Evolutionary conservation across 64 coral and sea anemone genomes (phyloP).

Genomic region (Exaiptasia diaphana): DNA sequence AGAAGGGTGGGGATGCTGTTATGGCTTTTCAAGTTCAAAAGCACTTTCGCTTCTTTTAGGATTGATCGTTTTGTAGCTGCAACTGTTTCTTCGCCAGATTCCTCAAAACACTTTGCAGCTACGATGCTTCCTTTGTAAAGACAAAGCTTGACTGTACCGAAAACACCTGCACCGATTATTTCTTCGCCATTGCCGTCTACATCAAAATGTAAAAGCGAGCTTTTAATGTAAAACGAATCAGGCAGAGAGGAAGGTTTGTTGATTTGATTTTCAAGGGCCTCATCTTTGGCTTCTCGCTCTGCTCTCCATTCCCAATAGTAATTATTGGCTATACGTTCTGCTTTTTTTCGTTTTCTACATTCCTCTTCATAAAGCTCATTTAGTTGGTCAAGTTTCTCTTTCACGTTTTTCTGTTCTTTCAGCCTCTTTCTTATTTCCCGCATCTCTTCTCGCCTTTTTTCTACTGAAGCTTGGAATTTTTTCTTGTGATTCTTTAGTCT

Average conservation of each 20-base stretch:
- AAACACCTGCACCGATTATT: background rate
- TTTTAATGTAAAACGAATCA: background rate
- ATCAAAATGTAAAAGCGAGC: background rate
- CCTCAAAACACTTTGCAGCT: background rate
- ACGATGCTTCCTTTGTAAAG: background rate
- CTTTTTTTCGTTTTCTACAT: background rate
- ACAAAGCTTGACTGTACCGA: background rate
- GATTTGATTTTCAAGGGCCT: background rate
- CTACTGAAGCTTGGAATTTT: too few relatives aligned
- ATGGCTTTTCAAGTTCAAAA: background rate
- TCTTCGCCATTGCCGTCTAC: background rate
- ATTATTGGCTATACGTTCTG: background rate
- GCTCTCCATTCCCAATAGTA: background rate
- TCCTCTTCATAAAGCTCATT: too few relatives aligned
- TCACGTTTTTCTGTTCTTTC: too few relatives aligned
- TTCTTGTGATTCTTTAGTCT: too few relatives aligned
- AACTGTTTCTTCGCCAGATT: too few relatives aligned
- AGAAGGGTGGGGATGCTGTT: background rate
- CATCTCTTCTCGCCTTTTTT: too few relatives aligned
- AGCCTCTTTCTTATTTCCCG: too few relatives aligned
- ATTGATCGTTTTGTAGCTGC: too few relatives aligned
- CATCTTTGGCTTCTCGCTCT: background rate
- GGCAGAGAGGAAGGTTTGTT: background rate
- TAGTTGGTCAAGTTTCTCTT: too few relatives aligned
- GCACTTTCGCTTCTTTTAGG: constrained; percentile 1